Conservation (phyloP, 2,113 vertebrate species). For the Trinectes maculatus region DNA sequence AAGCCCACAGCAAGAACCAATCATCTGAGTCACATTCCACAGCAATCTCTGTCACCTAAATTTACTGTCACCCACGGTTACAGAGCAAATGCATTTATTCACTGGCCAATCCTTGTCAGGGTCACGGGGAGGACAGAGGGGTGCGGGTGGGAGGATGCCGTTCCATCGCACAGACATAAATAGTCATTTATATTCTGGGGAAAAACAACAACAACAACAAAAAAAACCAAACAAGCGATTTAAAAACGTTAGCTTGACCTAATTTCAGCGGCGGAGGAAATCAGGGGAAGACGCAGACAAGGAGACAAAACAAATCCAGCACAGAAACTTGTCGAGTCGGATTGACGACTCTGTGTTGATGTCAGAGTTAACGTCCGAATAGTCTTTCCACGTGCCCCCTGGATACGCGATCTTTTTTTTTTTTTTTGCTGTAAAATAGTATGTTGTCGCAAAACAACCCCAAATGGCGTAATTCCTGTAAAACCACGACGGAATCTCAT, state of each 20-base stretch:
- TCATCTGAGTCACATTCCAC: conserved; percentile 23
- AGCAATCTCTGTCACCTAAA: conserved; percentile 34
- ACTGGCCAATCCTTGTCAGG: conserved; percentile 16
- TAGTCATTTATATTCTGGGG: conserved; percentile 32
- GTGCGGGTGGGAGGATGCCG: background rate
- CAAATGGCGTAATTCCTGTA: background rate
- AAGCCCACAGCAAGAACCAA: conserved; percentile 11
- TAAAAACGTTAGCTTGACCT: conserved; percentile 36
- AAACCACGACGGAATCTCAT: conserved; percentile 1
- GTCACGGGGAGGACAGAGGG: conserved; percentile 17
- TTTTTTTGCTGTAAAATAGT: background rate
- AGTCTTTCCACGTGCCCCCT: too few species aligned
- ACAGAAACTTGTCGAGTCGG: conserved; percentile 27
- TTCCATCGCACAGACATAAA: conserved; percentile 14
- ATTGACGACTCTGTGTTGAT: background rate
- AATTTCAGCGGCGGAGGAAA: conserved; percentile 15
- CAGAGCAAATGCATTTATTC: conserved; percentile 30
- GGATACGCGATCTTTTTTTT: too few species aligned
- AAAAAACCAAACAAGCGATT: conserved; percentile 28
- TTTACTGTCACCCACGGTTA: conserved; percentile 27
- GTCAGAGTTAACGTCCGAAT: conserved; percentile 16
- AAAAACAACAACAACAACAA: too few species aligned
- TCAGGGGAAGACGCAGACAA: conserved; percentile 1
- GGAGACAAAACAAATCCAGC: conserved; percentile 1
- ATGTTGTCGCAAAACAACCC: conserved; percentile 1